Evolutionary conservation across 2,797 vertebrate genomes (phyloP).

Genomic region (Alca torda): DNA sequence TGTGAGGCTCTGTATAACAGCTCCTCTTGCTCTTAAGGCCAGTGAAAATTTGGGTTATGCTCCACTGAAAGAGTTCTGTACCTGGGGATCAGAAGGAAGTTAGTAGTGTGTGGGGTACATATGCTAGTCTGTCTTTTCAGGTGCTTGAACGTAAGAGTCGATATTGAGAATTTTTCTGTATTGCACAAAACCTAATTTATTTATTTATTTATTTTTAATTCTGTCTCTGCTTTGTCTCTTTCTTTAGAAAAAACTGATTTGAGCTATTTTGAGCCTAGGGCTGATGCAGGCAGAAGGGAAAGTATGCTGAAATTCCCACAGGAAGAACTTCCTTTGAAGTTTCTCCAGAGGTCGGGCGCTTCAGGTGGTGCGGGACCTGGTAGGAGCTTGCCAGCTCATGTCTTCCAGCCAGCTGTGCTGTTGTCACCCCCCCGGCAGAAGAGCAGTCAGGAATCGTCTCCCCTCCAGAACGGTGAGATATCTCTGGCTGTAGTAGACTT

Average conservation of each 20-base stretch:
- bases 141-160: background rate
- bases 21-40: background rate
- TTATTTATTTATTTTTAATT: background rate
- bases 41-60: background rate
- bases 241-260: slow-evolving; percentile 35
- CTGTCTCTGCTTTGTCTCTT: background rate
- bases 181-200: background rate
- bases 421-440: slow-evolving; percentile 87
- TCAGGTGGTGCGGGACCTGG: background rate
- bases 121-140: background rate
- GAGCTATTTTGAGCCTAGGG: background rate
- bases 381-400: slow-evolving; percentile 23
- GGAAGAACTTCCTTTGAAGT: slow-evolving; percentile 37
- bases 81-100: background rate
- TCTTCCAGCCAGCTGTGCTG: slow-evolving; percentile 81
- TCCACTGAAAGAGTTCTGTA: background rate
- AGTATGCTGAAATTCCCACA: slow-evolving; percentile 34
- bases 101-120: background rate
- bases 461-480: slow-evolving; percentile 64
- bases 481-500: background rate
- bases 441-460: slow-evolving; percentile 65
- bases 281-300: slow-evolving; percentile 24
- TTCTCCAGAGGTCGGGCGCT: background rate
- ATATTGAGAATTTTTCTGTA: background rate
- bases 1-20: background rate